Evolutionary conservation across 2,888 invertebrate species (phyloP).

Genomic region (Polydrusus tereticollis): DNA sequence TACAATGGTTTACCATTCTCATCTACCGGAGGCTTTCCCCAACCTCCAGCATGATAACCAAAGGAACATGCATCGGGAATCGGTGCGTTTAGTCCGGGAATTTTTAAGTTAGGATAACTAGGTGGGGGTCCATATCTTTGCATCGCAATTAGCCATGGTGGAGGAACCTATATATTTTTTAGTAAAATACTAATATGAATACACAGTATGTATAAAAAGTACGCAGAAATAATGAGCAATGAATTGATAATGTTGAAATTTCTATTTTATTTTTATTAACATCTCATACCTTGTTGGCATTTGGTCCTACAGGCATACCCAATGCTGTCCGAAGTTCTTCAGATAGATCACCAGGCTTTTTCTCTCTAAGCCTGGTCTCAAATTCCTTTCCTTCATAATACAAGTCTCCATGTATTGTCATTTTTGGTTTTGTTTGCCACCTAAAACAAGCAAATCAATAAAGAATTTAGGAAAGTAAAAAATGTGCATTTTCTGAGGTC

Average conservation of each 20-base stretch:
- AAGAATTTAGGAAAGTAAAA: no score
- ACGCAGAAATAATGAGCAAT: no score
- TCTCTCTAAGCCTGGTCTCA: slow-evolving; percentile 96
- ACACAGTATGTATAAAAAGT: no score
- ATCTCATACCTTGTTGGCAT: slow-evolving; percentile 77
- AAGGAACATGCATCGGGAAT: slow-evolving; percentile 98
- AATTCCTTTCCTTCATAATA: slow-evolving; percentile 99
- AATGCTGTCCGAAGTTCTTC: slow-evolving; percentile 96
- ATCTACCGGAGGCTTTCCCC: slow-evolving; percentile 99
- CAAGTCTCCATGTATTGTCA: slow-evolving; percentile 98
- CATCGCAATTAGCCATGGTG: slow-evolving; percentile 97
- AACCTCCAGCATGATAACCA: slow-evolving; percentile 99
- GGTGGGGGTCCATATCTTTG: slow-evolving; percentile 99
- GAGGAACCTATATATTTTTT: slow-evolving; percentile 71
- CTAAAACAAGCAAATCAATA: no score
- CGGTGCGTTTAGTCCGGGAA: slow-evolving; percentile 97
- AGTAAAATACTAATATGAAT: background rate
- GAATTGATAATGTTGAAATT: no score
- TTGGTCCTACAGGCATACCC: slow-evolving; percentile 98
- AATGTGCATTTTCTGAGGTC: no score
- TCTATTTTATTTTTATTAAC: background rate
- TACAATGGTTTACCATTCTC: slow-evolving; percentile 97
- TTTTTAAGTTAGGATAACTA: slow-evolving; percentile 97
- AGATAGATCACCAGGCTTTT: slow-evolving; percentile 97
- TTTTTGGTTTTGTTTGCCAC: slow-evolving; percentile 99